Evolutionary conservation across 2,797 vertebrate species (phyloP).

Genomic region (Etheostoma nigrum): DNA sequence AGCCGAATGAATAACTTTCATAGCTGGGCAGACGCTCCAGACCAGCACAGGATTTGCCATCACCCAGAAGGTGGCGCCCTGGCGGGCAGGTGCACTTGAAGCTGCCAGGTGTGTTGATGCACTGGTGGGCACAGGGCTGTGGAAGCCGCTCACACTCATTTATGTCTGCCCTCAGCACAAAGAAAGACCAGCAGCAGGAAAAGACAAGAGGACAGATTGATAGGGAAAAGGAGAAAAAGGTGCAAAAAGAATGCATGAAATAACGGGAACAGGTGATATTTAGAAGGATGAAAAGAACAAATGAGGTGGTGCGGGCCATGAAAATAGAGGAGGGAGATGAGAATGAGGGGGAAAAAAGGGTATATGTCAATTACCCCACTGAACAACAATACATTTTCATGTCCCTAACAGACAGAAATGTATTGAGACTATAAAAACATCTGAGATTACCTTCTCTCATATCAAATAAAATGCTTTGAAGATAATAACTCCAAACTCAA

Average conservation of each 20-base stretch:
- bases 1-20: conserved; percentile 88
- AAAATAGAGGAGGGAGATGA: conserved; percentile 54
- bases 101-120: conserved; percentile 95
- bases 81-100: conserved; percentile 95
- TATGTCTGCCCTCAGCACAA: conserved; percentile 92
- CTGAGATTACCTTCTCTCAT: conserved; percentile 22
- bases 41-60: conserved; percentile 96
- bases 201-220: conserved; percentile 14
- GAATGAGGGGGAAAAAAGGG: conserved; percentile 77
- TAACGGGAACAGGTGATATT: conserved; percentile 9
- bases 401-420: conserved; percentile 73
- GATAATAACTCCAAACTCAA: conserved; percentile 15
- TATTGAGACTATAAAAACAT: conserved; percentile 59
- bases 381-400: conserved; percentile 69
- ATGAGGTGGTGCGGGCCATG: conserved; percentile 48
- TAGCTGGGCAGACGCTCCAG: conserved; percentile 92
- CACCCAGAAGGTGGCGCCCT: conserved; percentile 93
- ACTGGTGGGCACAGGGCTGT: conserved; percentile 93
- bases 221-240: conserved; percentile 8
- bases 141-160: conserved; percentile 96
- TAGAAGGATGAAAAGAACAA: conserved; percentile 25
- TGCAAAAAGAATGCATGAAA: conserved; percentile 15
- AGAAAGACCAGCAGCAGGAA: conserved; percentile 76
- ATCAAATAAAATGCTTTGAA: conserved; percentile 26
- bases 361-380: conserved; percentile 82